These are phyloP conservation scores for Ephydatia muelleri DNA, from an alignment of 37 sponge, comb jelly and placozoan genomes.

Conservation along the genomic window DNA sequence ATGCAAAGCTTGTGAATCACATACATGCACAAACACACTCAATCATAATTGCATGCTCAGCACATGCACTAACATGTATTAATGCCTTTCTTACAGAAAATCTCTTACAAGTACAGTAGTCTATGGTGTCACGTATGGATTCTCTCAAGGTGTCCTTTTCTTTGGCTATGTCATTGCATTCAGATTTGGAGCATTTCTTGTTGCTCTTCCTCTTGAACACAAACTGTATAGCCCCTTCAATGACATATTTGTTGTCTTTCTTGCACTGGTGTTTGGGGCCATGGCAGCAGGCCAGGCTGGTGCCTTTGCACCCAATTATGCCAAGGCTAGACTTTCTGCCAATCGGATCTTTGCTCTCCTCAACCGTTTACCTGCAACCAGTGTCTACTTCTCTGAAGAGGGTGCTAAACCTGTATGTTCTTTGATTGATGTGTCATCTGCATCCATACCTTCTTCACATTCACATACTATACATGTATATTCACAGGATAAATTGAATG, in stretches of 20 bases:
- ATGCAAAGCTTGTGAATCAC: no score
- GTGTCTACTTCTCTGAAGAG: conserved; percentile 55
- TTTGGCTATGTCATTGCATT: conserved; percentile 57
- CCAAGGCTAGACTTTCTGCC: conserved; percentile 73
- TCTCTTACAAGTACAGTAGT: background rate
- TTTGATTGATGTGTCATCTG: no score
- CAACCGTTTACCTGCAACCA: conserved; percentile 66
- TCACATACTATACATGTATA: background rate
- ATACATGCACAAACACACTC: background rate
- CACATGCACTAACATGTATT: no score
- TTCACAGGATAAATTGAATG: conserved; percentile 40
- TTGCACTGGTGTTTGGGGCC: conserved; percentile 71
- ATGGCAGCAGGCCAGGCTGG: conserved; percentile 52
- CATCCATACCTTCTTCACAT: background rate
- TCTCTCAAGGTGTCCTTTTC: conserved; percentile 66
- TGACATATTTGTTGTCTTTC: conserved; percentile 53
- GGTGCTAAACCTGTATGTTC: conserved; percentile 53
- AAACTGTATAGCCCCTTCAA: conserved; percentile 5
- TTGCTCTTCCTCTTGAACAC: conserved; percentile 25
- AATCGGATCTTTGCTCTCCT: conserved; percentile 70
- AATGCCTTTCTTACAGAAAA: conserved; percentile 7
- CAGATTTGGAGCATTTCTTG: conserved; percentile 79
- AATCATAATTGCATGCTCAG: background rate
- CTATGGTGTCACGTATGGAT: conserved; percentile 62
- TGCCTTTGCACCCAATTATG: conserved; percentile 72